Percentiles rank a stretch among this genome's conserved stretches.
These are phyloP conservation scores for Enteromius trimaculatus DNA, from an alignment of 2,797 vertebrate genomes.

Conservation along the genomic window DNA sequence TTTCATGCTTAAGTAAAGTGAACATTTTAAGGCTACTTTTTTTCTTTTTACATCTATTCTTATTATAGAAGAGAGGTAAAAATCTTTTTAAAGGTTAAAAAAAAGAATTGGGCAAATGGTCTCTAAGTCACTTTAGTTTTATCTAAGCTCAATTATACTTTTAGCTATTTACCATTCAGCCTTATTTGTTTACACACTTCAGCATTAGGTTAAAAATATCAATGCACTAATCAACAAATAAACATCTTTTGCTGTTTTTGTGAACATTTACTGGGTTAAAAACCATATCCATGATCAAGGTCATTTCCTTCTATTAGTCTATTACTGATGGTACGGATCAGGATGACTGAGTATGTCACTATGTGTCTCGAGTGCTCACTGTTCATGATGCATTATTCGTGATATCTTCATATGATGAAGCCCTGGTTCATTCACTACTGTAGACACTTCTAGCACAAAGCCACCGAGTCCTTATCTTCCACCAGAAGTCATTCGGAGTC, in stretches of 20 bases:
- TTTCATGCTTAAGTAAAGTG: not conserved
- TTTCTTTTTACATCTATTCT: not conserved
- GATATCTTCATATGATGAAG: not conserved
- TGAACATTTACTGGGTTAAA: not conserved
- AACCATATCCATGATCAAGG: not conserved
- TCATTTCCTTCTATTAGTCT: not conserved
- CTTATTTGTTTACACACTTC: not conserved
- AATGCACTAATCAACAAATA: not conserved
- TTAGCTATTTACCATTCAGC: not conserved
- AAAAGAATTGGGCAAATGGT: not conserved
- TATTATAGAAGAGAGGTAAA: not conserved
- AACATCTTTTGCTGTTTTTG: not conserved
- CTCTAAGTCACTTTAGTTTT: not conserved
- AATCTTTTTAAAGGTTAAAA: no score
- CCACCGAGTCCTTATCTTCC: slow-evolving; percentile 1
- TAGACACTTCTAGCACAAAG: not conserved
- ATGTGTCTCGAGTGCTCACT: not conserved
- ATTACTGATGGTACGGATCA: not conserved
- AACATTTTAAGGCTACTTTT: not conserved
- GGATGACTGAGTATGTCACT: not conserved
- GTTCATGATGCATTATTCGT: slow-evolving; percentile 14
- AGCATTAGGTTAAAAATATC: not conserved
- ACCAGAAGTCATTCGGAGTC: slow-evolving; percentile 9
- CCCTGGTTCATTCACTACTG: slow-evolving; percentile 25
- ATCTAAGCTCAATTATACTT: not conserved